A percentile compares a stretch with the other conserved stretches of the same genome.
phyloP scores from a whole-genome alignment of 2,113 vertebrate genomes.

The Monopterus albus region DNA sequence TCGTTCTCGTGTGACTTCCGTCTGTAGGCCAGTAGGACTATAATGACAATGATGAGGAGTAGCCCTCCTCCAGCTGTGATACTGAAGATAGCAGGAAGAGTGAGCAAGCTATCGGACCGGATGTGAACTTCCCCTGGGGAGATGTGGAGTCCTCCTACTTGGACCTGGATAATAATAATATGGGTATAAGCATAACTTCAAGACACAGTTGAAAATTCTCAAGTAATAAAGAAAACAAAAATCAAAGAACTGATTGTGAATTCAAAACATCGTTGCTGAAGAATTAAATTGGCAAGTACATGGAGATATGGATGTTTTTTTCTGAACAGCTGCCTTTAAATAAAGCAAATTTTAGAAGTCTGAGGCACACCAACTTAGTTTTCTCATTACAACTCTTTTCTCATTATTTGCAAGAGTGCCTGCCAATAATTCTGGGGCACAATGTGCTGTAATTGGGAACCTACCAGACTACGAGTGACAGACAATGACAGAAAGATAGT shows the following conservation, averaged over 20 bases:
- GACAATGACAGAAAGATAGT: slow-evolving; percentile 65
- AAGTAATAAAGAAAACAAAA: neutral
- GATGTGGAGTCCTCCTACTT: slow-evolving; percentile 93
- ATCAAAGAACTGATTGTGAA: neutral
- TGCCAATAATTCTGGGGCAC: slow-evolving; percentile 56
- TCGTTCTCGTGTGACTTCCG: slow-evolving; percentile 97
- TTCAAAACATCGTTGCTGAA: neutral
- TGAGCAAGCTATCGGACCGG: slow-evolving; percentile 95
- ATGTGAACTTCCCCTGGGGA: slow-evolving; percentile 94
- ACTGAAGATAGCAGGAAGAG: slow-evolving; percentile 95
- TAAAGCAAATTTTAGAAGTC: neutral
- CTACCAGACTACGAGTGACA: slow-evolving; percentile 67
- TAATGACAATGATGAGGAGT: slow-evolving; percentile 94
- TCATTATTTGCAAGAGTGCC: slow-evolving; percentile 48
- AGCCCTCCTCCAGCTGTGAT: slow-evolving; percentile 94
- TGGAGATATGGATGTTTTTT: neutral
- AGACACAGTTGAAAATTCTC: neutral
- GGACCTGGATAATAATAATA: slow-evolving; percentile 82
- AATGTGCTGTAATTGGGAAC: slow-evolving; percentile 55
- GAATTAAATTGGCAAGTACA: neutral
- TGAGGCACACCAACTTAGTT: neutral
- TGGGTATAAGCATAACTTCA: neutral
- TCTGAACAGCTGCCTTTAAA: slow-evolving; percentile 8
- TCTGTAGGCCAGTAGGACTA: slow-evolving; percentile 97
- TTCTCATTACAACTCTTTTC: slow-evolving; percentile 25